These are phyloP conservation scores for Xiphias gladius DNA, from an alignment of 2,113 vertebrate genomes.

Conservation along the genomic window DNA sequence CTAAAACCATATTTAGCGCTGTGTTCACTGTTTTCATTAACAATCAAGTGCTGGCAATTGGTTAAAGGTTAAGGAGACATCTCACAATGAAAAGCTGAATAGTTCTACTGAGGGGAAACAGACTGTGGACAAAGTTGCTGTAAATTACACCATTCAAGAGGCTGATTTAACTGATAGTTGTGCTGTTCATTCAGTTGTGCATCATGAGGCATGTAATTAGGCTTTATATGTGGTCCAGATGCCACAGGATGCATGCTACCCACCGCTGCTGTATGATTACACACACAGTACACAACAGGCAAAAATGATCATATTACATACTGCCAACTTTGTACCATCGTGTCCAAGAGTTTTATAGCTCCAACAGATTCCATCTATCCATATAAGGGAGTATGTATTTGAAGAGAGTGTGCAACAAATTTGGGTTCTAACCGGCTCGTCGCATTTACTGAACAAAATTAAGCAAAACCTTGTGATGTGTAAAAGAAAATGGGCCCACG, in stretches of 20 bases:
- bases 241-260: neutral
- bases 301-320: too few relatives aligned
- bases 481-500: neutral
- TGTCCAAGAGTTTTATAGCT: neutral
- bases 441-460: neutral
- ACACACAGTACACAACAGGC: neutral
- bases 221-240: neutral
- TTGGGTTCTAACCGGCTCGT: neutral
- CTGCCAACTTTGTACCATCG: neutral
- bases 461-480: neutral
- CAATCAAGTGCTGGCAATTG: neutral
- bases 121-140: neutral
- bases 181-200: neutral
- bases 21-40: neutral
- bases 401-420: too few relatives aligned
- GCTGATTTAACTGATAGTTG: slow-evolving; percentile 1
- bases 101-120: neutral
- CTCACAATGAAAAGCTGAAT: neutral
- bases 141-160: neutral
- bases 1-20: too few relatives aligned
- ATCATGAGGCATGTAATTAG: neutral
- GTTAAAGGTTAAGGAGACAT: neutral
- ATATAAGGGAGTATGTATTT: neutral
- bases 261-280: neutral
- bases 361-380: neutral